Evolutionary conservation across 2,888 invertebrate species (phyloP), one percentile per base, ranked within the genome.

Genomic region (Euplexia lucipara): DNA sequence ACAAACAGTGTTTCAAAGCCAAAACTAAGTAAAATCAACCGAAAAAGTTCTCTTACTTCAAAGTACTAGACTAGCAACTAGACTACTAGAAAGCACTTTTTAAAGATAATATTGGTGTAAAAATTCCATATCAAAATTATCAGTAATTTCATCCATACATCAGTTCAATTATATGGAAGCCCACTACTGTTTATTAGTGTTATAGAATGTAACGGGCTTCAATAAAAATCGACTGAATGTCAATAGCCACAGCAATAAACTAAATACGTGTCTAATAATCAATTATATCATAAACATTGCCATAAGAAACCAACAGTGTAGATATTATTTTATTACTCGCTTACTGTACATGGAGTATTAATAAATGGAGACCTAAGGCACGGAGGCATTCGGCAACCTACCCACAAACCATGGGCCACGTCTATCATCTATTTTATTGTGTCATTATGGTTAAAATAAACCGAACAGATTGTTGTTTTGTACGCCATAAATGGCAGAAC

Each of bases 231-330:
- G 58, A 60, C 59, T 45, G 52, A 51, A 52, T 56, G 64, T 65
- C 72, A 78, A 80, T 80, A 71, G 78, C 68, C 26, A 67, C 65
- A 60, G 78, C 57, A 68, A 81, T 81, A 81, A 81, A 82, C 66
- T 72, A 66, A 82, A 83, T 81, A 81, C 59, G 63, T 70, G 70
- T 70, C 79, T 83, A 80, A 82, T 80, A 79, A 81, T 77, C 86
- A 84, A 85, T 88, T 84, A 83, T 77, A 74, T 75, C 75, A 82
- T 85, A 86, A 88, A 87, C 81, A 79, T 75, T 59, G 60, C 67
- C 39, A 56, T 77, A 47, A 51, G 53, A 77, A 72, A 67, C 54
- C 52, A 65, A 75, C 77, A 57, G 70, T 72, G 71, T 76, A 51
- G 47, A 70, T 57, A 80, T 75, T 81, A 85, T 79, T 83, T 75